A percentile compares a stretch with the other conserved stretches of the same genome.
Evolutionary conservation across 1,140 invertebrate genomes (phyloP).

Genomic region (Drosophila triauraria): DNA sequence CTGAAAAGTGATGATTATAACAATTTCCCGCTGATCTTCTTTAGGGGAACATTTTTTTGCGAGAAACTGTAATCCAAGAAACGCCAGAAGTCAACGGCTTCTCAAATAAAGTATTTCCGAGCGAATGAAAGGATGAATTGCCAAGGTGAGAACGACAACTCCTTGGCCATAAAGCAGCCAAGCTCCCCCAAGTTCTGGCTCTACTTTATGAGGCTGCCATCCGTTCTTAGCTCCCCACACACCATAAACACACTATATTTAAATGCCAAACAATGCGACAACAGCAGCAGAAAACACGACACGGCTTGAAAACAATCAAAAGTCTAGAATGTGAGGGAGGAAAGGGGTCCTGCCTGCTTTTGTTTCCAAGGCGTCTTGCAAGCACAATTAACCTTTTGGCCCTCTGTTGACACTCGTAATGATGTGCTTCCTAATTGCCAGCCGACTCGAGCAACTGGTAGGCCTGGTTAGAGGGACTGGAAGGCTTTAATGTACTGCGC

Average conservation of each 20-base stretch:
- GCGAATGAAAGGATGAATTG: conserved; percentile 24
- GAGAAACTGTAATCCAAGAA: conserved; percentile 24
- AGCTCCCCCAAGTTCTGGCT: conserved; percentile 1
- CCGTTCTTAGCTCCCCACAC: conserved; percentile 10
- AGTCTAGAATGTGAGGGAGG: conserved; percentile 15
- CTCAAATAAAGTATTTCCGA: conserved; percentile 25
- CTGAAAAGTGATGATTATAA: not conserved
- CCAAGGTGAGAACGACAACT: conserved; percentile 32
- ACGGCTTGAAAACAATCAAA: conserved; percentile 42
- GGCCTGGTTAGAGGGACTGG: conserved; percentile 30
- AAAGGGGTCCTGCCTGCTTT: conserved; percentile 21
- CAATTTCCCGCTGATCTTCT: not conserved
- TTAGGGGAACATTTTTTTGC: not conserved
- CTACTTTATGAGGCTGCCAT: conserved; percentile 28
- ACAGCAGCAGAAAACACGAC: conserved; percentile 26
- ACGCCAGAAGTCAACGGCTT: conserved; percentile 9
- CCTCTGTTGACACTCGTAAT: conserved; percentile 76
- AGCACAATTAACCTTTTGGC: conserved; percentile 73
- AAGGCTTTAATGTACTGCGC: conserved; percentile 32
- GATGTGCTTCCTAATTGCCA: conserved; percentile 77
- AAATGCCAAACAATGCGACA: conserved; percentile 27
- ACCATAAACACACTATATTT: not conserved
- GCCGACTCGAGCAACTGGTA: conserved; percentile 45
- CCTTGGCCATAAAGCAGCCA: conserved; percentile 28
- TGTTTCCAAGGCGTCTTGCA: conserved; percentile 46